Conservation (phyloP, 2,888 invertebrate genomes). For the Ectemnius continuus region DNA sequence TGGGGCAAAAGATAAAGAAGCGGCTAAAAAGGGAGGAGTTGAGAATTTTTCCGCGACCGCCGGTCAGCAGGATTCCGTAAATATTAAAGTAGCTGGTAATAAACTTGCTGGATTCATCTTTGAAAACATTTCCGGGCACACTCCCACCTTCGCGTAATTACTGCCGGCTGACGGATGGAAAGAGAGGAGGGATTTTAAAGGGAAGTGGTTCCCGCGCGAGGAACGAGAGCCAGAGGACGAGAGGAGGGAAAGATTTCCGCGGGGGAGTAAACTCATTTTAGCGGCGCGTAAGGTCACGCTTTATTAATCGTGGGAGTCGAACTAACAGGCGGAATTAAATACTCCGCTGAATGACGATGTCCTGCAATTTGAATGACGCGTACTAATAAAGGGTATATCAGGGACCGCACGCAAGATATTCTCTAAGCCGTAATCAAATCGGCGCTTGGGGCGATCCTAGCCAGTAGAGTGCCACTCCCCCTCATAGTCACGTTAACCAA, state of each 20-base stretch:
- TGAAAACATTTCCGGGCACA: slow-evolving; percentile 44
- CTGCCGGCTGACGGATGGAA: slow-evolving; percentile 33
- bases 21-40: neutral
- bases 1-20: too few relatives aligned
- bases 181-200: slow-evolving; percentile 48
- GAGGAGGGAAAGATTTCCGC: slow-evolving; percentile 23
- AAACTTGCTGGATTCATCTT: slow-evolving; percentile 45
- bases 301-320: too few relatives aligned
- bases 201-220: slow-evolving; percentile 37
- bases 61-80: slow-evolving; percentile 8
- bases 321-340: neutral
- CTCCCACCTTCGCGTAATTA: slow-evolving; percentile 42
- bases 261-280: slow-evolving; percentile 29
- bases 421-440: slow-evolving; percentile 29
- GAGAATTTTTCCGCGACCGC: slow-evolving; percentile 8
- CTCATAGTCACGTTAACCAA: neutral
- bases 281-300: too few relatives aligned
- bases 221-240: slow-evolving; percentile 30
- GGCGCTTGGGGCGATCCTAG: slow-evolving; percentile 30
- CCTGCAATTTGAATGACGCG: too few relatives aligned
- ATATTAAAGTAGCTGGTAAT: slow-evolving; percentile 29
- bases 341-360: neutral
- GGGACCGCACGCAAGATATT: slow-evolving; percentile 17
- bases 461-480: too few relatives aligned
- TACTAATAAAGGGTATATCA: slow-evolving; percentile 11